Evolutionary conservation across 1,140 invertebrate genomes (phyloP), one percentile per base, ranked within the genome.

Genomic region (Drosophila saltans): DNA sequence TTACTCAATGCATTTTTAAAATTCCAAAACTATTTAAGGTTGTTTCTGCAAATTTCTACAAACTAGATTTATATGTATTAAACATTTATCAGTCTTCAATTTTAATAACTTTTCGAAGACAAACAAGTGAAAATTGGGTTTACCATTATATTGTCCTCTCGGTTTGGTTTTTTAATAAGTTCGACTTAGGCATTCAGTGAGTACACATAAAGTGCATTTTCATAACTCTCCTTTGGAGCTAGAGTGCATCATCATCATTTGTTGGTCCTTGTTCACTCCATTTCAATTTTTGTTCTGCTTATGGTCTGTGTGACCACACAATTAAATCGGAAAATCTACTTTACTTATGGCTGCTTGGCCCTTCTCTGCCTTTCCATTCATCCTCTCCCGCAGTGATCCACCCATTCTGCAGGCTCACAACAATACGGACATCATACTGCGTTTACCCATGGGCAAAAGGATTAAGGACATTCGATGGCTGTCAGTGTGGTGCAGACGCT

Each of bases 401-500:
- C 95, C 95, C 43, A 94, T 96, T 33, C 92, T 98, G 78, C 93
- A 94, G 69, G 94, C 94, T 59, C 96, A 96, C 93, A 94, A 95
- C 84, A 95, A 96, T 86, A 94, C 95, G 60, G 96, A 98, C 93
- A 94, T 98, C 80, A 94, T 98, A 70, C 94, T 98, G 67, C 94
- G 95, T 91, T 94, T 98, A 82, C 97, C 97, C 58, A 94, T 94
- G 64, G 97, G 96, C 59, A 96, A 96, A 91, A 95, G 96, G 91
- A 94, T 98, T 89, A 94, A 95, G 80, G 97, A 98, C 93, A 97
- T 98, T 92, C 95, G 95, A 92, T 98, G 96, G 96, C 94, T 98
- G 66, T 96, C 96, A 62, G 96, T 98, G 24, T 98, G 97, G 97
- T 98, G 96, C 93, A 93, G 96, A 77, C 94, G 97, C 90, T 98